A percentile compares a stretch with the other conserved stretches of the same genome.
These are phyloP conservation scores for Neria commutata DNA, from an alignment of 2,888 invertebrate species.

Conservation along the genomic window DNA sequence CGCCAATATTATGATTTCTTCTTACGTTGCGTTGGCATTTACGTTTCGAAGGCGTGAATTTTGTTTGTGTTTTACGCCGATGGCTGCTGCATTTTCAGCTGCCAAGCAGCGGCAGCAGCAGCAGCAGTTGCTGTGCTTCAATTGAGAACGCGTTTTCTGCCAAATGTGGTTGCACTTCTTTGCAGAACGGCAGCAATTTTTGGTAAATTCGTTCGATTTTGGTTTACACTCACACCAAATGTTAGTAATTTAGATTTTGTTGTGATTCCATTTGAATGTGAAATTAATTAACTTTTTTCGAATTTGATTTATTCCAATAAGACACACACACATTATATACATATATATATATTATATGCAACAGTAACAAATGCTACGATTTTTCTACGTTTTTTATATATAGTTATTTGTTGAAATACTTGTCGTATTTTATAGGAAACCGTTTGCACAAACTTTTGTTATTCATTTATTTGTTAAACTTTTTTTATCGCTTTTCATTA, in stretches of 20 bases:
- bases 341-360: background rate
- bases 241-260: too few relatives aligned
- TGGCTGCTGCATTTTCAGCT: background rate
- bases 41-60: too few relatives aligned
- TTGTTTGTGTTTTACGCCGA: too few relatives aligned
- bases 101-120: background rate
- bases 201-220: too few relatives aligned
- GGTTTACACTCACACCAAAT: too few relatives aligned
- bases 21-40: background rate
- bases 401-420: background rate
- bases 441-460: background rate
- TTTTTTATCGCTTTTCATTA: constrained; percentile 4
- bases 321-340: background rate
- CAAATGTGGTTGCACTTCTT: background rate
- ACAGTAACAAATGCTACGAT: background rate
- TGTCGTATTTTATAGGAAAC: too few relatives aligned
- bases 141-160: background rate
- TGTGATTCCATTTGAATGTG: too few relatives aligned
- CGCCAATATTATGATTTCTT: background rate
- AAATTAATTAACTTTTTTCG: too few relatives aligned
- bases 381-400: background rate
- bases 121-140: background rate
- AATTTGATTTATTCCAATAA: background rate
- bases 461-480: background rate
- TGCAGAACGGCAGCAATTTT: background rate